phyloP scores from a whole-genome alignment of 1,140 invertebrate genomes.

The Melipona quadrifasciata region DNA sequence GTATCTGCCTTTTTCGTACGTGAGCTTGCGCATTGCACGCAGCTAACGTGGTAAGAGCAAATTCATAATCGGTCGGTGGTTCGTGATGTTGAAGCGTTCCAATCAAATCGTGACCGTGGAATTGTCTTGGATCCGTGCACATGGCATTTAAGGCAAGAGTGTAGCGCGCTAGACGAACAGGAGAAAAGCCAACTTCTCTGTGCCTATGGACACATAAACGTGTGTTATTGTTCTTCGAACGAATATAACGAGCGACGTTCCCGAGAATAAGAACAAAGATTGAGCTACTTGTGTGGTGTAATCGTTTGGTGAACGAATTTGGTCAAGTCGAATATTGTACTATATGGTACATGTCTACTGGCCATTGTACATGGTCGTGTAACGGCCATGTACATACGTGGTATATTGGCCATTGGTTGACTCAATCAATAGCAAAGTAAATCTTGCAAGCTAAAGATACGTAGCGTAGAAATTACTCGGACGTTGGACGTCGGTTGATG shows the following conservation, averaged over 20 bases:
- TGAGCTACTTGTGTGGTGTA: no score
- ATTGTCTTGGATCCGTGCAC: constrained; percentile 91
- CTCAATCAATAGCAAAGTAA: no score
- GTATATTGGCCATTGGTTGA: no score
- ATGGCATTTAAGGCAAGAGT: constrained; percentile 88
- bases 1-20: constrained; percentile 89
- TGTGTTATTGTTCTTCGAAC: not conserved
- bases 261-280: no score
- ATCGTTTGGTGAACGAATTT: no score
- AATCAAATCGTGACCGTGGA: constrained; percentile 91
- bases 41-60: constrained; percentile 85
- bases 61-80: constrained; percentile 85
- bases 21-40: constrained; percentile 91
- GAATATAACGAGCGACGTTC: not conserved
- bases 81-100: constrained; percentile 88
- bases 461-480: no score
- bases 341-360: no score
- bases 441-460: no score
- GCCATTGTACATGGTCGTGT: no score
- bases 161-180: constrained; percentile 88
- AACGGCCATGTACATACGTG: no score
- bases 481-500: no score
- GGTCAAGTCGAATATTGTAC: no score
- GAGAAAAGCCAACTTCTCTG: constrained; percentile 87
- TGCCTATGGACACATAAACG: constrained; percentile 81